Evolutionary conservation across 2,797 vertebrate species (phyloP), one percentile per base, ranked within the genome.

Genomic region (Falco peregrinus): DNA sequence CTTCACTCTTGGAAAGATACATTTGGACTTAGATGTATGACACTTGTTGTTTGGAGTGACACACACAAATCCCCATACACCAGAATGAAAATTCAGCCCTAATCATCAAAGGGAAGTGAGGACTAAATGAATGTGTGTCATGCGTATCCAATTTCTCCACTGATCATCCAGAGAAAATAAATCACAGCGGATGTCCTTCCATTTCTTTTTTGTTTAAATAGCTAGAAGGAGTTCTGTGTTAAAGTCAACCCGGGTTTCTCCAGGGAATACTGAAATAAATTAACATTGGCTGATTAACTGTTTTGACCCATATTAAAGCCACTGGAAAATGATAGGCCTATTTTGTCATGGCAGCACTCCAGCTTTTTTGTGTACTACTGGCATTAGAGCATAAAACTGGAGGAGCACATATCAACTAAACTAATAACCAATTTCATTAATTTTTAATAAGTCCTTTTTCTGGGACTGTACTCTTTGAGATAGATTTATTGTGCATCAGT

Each of bases 61-160:
- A 97, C 59, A 39, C 67, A 92, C 90, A 97, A 96, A 96, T 97
- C 95, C 93, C 87, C 87, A 61, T 67, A 75, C 26, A 95, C 83
- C 91, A 90, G 94, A 94, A 95, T 22, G 85, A 96, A 97, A 97
- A 97, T 95, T 97, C 95, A 96, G 78, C 89, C 87, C 63, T 94
- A 89, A 97, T 96, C 95, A 97, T 97, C 97, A 97, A 97, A 97
- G 95, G 94, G 87, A 97, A 96, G 87, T 93, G 94, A 94, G 93
- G 80, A 84, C 94, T 93, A 95, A 96, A 95, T 89, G 93, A 92
- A 96, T 97, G 91, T 22, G 61, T 96, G 96, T 84, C 94, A 96
- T 94, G 94, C 67, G 0, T 96, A 97, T 97, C 94, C 83, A 91
- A 65, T 97, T 97, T 97, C 95, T 56, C 74, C 74, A 75, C 84